A percentile compares a stretch with the other conserved stretches of the same genome.
phyloP scores from a whole-genome alignment of 2,888 invertebrate genomes.

The Torymus auratus region DNA sequence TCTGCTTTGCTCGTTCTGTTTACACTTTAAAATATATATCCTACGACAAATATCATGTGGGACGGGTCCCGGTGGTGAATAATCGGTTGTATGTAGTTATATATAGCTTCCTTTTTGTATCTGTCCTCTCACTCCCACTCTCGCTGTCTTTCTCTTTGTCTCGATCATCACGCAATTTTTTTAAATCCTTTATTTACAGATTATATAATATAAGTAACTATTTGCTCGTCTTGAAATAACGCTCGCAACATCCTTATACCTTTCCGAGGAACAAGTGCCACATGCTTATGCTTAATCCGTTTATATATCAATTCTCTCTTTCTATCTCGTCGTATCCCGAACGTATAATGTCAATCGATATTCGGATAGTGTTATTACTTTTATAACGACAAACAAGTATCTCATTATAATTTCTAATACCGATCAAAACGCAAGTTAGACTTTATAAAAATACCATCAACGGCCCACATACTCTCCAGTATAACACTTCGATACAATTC shows the following conservation, averaged over 20 bases:
- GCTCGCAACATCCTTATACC: slow-evolving; percentile 19
- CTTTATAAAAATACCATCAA: slow-evolving; percentile 73
- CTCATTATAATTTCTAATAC: slow-evolving; percentile 56
- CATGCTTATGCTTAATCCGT: slow-evolving; percentile 21
- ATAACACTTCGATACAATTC: slow-evolving; percentile 69
- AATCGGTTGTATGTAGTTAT: slow-evolving; percentile 4
- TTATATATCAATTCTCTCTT: slow-evolving; percentile 18
- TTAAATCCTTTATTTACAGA: slow-evolving; percentile 53
- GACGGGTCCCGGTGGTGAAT: slow-evolving; percentile 59
- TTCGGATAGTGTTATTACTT: slow-evolving; percentile 28
- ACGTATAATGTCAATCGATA: slow-evolving; percentile 46
- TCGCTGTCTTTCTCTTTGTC: background rate
- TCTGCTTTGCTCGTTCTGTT: slow-evolving; percentile 55
- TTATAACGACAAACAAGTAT: slow-evolving; percentile 47
- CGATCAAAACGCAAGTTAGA: slow-evolving; percentile 67
- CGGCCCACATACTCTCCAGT: slow-evolving; percentile 61
- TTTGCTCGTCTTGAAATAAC: slow-evolving; percentile 38
- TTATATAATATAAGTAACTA: slow-evolving; percentile 54
- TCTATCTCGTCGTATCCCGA: background rate
- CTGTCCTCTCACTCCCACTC: background rate
- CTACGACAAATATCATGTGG: slow-evolving; percentile 67
- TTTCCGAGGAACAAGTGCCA: slow-evolving; percentile 56
- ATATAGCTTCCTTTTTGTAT: slow-evolving; percentile 24
- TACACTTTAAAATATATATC: slow-evolving; percentile 66
- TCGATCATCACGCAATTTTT: slow-evolving; percentile 15